These are phyloP conservation scores for Campaea margaritaria DNA, from an alignment of 2,888 invertebrate species.

Conservation along the genomic window DNA sequence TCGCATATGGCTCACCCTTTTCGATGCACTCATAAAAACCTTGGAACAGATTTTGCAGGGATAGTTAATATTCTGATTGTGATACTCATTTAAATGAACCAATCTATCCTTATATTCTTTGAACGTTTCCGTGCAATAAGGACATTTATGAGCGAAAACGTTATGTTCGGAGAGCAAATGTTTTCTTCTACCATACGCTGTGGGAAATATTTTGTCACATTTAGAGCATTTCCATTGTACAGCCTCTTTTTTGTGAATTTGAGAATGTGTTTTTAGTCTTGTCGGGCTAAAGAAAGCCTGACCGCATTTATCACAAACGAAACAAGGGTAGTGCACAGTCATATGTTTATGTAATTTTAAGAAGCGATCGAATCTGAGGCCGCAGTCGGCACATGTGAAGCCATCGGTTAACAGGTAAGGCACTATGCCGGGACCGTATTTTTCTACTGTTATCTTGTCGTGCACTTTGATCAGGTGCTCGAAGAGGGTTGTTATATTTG, in stretches of 20 bases:
- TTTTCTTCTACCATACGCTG: background rate
- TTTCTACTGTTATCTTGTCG: conserved; percentile 20
- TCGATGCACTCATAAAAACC: conserved; percentile 68
- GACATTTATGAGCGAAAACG: conserved; percentile 48
- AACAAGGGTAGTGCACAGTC: conserved; percentile 61
- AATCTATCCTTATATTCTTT: conserved; percentile 62
- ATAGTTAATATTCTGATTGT: conserved; percentile 66
- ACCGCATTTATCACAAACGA: conserved; percentile 55
- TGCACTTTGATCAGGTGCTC: conserved; percentile 28
- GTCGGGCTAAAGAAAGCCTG: conserved; percentile 31
- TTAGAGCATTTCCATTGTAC: conserved; percentile 33
- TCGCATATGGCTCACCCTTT: conserved; percentile 68
- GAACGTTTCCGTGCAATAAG: conserved; percentile 65
- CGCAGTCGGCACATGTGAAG: conserved; percentile 27
- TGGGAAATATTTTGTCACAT: conserved; percentile 51
- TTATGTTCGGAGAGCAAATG: conserved; percentile 13
- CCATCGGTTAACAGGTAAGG: conserved; percentile 28
- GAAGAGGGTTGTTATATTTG: conserved; percentile 17
- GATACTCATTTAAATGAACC: conserved; percentile 61
- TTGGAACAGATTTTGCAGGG: conserved; percentile 70
- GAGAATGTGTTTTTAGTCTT: conserved; percentile 4
- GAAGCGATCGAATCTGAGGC: conserved; percentile 13
- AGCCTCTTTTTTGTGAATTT: background rate
- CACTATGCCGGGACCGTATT: conserved; percentile 22
- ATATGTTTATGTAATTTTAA: conserved; percentile 54